phyloP scores from a whole-genome alignment of 2,113 vertebrate species.

The Psittacula cyanocephala region DNA sequence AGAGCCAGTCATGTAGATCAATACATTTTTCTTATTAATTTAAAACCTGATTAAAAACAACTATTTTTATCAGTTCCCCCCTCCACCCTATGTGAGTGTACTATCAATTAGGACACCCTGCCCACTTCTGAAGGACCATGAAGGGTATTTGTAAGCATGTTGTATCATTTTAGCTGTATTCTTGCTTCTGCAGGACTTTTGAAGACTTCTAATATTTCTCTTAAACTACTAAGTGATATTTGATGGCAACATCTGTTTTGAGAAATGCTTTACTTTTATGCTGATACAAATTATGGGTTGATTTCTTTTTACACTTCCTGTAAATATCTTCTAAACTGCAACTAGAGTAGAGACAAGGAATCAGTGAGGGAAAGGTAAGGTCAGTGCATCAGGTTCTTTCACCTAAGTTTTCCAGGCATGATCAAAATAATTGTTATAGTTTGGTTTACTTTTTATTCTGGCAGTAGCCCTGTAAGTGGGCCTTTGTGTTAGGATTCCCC shows the following conservation, averaged over 20 bases:
- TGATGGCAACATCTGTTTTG: not conserved
- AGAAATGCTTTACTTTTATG: not conserved
- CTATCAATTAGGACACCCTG: not conserved
- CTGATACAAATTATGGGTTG: not conserved
- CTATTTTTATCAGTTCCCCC: not conserved
- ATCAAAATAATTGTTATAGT: not conserved
- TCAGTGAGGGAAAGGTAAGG: not conserved
- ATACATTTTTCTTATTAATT: not conserved
- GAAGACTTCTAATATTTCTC: not conserved
- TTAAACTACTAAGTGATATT: constrained; percentile 14
- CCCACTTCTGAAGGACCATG: not conserved
- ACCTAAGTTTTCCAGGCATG: not conserved
- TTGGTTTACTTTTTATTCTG: constrained; percentile 31
- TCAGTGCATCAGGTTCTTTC: not conserved
- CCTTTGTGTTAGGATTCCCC: constrained; percentile 19
- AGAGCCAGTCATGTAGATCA: not conserved
- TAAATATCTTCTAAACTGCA: not conserved
- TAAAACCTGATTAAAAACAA: not conserved
- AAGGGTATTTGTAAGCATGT: not conserved
- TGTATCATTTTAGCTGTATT: not conserved
- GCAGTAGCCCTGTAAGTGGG: not conserved
- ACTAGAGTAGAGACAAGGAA: not conserved
- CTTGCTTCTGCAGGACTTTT: not conserved
- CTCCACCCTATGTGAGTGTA: not conserved
- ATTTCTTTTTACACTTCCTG: not conserved